phyloP scores from a whole-genome alignment of 2,888 invertebrate species.

The Agrotis clavis region DNA sequence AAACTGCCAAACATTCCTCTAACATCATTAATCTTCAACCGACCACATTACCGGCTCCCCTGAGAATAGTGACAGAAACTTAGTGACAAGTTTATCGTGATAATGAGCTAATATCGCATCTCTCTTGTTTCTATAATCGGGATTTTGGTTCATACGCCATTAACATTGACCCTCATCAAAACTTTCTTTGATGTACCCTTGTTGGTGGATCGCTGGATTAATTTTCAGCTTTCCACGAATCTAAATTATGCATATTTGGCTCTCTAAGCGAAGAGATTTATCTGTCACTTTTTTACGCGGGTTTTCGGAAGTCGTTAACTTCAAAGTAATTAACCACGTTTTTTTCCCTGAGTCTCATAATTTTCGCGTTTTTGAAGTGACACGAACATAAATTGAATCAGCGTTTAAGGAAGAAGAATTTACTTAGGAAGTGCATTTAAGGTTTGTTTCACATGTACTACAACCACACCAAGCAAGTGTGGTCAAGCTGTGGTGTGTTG shows the following conservation, averaged over 20 bases:
- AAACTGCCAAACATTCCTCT: constrained; percentile 33
- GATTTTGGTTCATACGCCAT: constrained; percentile 71
- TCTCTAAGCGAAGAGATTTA: constrained; percentile 49
- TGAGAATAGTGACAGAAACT: constrained; percentile 41
- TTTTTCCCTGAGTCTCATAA: not conserved
- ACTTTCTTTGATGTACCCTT: constrained; percentile 76
- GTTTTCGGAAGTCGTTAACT: not conserved
- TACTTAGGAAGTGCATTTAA: not conserved
- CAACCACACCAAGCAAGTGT: too few species aligned
- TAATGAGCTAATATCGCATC: constrained; percentile 62
- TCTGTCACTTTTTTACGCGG: constrained; percentile 18
- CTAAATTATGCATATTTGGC: constrained; percentile 73
- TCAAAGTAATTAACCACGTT: not conserved
- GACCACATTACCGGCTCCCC: constrained; percentile 38
- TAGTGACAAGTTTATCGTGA: constrained; percentile 52
- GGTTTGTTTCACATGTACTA: too few species aligned
- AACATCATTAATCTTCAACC: constrained; percentile 40
- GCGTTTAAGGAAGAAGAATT: not conserved
- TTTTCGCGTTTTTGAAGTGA: constrained; percentile 4
- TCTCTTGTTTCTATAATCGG: constrained; percentile 61
- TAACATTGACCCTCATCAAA: constrained; percentile 82
- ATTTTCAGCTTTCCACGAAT: constrained; percentile 74
- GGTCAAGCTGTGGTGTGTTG: too few species aligned
- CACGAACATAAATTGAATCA: not conserved
- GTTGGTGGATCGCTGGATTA: constrained; percentile 70